phyloP scores from a whole-genome alignment of 1,140 invertebrate species.

The Dendrolimus punctatus region DNA sequence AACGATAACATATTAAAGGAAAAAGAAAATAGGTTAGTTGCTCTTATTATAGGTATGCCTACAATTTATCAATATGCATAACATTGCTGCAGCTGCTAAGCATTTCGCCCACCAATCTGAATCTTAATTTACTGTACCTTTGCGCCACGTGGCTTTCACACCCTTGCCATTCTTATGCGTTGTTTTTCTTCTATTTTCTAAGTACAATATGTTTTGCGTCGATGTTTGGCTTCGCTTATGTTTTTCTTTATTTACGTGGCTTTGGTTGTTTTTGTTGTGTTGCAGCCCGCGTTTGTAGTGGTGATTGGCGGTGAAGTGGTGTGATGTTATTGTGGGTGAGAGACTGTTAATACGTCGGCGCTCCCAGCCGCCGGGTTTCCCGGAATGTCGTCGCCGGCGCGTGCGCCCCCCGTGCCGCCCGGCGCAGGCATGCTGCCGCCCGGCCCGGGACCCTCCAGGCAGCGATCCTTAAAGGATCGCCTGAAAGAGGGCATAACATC shows the following conservation, averaged over 20 bases:
- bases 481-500: conserved; percentile 82
- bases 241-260: conserved; percentile 53
- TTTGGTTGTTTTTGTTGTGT: conserved; percentile 53
- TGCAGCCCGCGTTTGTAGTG: conserved; percentile 59
- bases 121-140: too few relatives aligned
- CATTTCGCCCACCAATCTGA: too few relatives aligned
- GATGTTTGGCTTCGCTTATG: conserved; percentile 25
- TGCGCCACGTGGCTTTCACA: background rate
- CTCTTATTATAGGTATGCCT: too few relatives aligned
- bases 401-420: conserved; percentile 50
- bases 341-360: conserved; percentile 33
- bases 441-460: conserved; percentile 75
- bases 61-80: too few relatives aligned
- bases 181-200: background rate
- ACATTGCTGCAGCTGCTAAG: too few relatives aligned
- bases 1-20: too few relatives aligned
- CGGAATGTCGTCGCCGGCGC: conserved; percentile 60
- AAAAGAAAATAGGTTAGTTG: too few relatives aligned
- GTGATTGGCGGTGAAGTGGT: conserved; percentile 40
- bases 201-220: conserved; percentile 7
- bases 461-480: conserved; percentile 80
- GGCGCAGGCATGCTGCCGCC: conserved; percentile 57
- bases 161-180: background rate
- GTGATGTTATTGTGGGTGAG: conserved; percentile 42
- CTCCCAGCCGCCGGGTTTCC: conserved; percentile 11